phyloP scores from a whole-genome alignment of 1,140 invertebrate species.

The Eupeodes corollae region DNA sequence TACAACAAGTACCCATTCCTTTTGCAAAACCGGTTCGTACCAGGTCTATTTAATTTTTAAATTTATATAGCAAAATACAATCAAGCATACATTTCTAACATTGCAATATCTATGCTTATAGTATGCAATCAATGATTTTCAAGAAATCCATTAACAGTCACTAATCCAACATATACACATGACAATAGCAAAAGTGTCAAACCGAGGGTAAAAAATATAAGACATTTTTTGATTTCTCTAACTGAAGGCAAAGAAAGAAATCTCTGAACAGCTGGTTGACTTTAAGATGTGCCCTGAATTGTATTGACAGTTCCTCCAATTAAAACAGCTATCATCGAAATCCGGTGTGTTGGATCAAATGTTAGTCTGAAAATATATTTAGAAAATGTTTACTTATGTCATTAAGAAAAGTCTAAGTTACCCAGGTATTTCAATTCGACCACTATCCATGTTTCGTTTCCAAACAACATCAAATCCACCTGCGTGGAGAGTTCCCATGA shows the following conservation, averaged over 20 bases:
- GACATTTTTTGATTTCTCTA: slow-evolving; percentile 27
- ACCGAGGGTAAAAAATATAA: slow-evolving; percentile 49
- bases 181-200: slow-evolving; percentile 48
- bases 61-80: neutral
- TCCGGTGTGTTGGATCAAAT: slow-evolving; percentile 53
- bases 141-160: slow-evolving; percentile 65
- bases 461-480: slow-evolving; percentile 65
- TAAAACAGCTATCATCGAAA: slow-evolving; percentile 64
- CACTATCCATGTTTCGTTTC: slow-evolving; percentile 57
- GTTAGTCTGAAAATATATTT: slow-evolving; percentile 43
- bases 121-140: slow-evolving; percentile 70
- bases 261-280: slow-evolving; percentile 74
- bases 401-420: slow-evolving; percentile 40
- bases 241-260: slow-evolving; percentile 45
- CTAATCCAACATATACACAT: slow-evolving; percentile 60
- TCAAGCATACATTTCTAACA: neutral
- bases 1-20: neutral
- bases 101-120: slow-evolving; percentile 42
- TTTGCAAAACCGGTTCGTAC: neutral
- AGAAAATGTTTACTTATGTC: neutral
- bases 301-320: slow-evolving; percentile 75
- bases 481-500: slow-evolving; percentile 69
- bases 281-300: slow-evolving; percentile 72
- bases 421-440: slow-evolving; percentile 65
- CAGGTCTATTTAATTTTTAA: neutral